Percentiles rank a stretch among this genome's conserved stretches.
These are phyloP conservation scores for Alligator mississippiensis DNA, from an alignment of 2,113 vertebrate genomes.

Conservation along the genomic window DNA sequence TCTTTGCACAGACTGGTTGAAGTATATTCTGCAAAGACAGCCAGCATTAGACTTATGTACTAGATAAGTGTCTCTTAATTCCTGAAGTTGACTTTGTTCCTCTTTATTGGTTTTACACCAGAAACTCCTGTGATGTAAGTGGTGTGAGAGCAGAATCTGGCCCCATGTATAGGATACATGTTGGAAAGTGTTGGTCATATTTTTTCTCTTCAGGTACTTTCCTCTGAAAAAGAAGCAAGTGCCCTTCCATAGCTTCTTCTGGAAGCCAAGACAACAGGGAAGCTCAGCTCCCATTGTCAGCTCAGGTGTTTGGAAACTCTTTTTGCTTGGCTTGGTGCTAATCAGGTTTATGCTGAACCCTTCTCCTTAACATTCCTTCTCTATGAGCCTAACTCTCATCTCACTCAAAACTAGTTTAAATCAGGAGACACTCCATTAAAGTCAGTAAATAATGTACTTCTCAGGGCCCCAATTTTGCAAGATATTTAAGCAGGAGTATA, in stretches of 20 bases:
- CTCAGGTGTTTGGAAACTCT: background rate
- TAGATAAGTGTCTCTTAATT: background rate
- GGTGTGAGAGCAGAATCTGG: background rate
- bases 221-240: background rate
- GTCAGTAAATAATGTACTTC: background rate
- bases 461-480: background rate
- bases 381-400: background rate
- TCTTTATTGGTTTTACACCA: no score
- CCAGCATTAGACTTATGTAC: background rate
- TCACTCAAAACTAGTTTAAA: background rate
- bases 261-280: background rate
- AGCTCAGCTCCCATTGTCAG: slow-evolving; percentile 3
- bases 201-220: background rate
- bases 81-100: background rate
- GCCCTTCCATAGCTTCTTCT: background rate
- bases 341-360: background rate
- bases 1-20: background rate
- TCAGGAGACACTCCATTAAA: background rate
- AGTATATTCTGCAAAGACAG: background rate
- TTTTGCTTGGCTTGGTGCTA: background rate
- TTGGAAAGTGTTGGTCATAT: background rate
- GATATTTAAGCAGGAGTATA: background rate
- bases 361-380: slow-evolving; percentile 8
- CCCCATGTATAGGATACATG: background rate
- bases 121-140: background rate